These are phyloP conservation scores for Acanthurus tractus DNA, from an alignment of 2,797 vertebrate genomes.

Conservation along the genomic window DNA sequence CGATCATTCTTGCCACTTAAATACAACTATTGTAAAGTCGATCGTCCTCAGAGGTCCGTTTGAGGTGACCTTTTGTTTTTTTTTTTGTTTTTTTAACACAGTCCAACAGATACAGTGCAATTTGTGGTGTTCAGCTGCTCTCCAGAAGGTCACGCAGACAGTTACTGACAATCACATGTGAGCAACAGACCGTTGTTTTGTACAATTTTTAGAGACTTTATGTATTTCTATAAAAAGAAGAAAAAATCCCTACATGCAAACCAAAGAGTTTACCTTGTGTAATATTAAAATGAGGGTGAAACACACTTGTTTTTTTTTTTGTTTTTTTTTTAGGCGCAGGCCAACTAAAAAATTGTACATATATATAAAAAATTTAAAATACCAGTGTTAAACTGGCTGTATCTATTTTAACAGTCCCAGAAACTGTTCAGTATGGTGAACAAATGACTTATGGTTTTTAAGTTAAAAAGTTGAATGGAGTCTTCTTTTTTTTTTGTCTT, in stretches of 20 bases:
- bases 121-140: slow-evolving; percentile 62
- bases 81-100: slow-evolving; percentile 1
- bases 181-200: slow-evolving; percentile 31
- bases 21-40: slow-evolving; percentile 10
- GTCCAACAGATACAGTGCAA: slow-evolving; percentile 39
- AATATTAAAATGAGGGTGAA: slow-evolving; percentile 8
- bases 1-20: slow-evolving; percentile 11
- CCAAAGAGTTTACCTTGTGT: slow-evolving; percentile 58
- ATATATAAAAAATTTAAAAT: not conserved
- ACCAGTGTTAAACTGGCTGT: slow-evolving; percentile 51
- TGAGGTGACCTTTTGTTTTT: slow-evolving; percentile 23
- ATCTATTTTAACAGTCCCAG: slow-evolving; percentile 25
- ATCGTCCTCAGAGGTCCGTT: slow-evolving; percentile 5
- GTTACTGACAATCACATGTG: slow-evolving; percentile 34
- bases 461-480: slow-evolving; percentile 43
- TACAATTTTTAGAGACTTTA: slow-evolving; percentile 10
- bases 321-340: no score
- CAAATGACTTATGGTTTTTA: slow-evolving; percentile 39
- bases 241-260: slow-evolving; percentile 25
- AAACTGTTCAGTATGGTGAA: slow-evolving; percentile 36
- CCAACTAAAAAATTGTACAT: slow-evolving; percentile 14
- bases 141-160: slow-evolving; percentile 39
- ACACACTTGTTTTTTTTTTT: not conserved
- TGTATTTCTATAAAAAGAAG: slow-evolving; percentile 26
- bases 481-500: slow-evolving; percentile 28